Base-by-base conservation (phyloP, 2,888 invertebrate genomes). In the Chrysolina americana region DNA sequence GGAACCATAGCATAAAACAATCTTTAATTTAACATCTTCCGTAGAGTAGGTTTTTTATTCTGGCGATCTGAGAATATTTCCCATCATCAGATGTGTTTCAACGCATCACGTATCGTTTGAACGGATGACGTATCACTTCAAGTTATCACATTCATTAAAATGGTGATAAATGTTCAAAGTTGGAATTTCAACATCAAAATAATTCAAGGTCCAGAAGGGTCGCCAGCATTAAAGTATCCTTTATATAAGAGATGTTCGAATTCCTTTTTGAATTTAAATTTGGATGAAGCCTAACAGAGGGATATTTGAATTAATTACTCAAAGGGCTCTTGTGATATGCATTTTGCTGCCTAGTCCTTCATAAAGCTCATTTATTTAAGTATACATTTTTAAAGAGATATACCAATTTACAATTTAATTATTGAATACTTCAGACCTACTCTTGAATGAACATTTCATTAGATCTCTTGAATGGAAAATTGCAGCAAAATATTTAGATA, bases 231-330 rank as follows among this genome's bases (percentile, higher is more conserved):
- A 70, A 70, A 75, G 75, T 74, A 71, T 76, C 68, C 70, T 71
- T 71, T 73, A 70, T 73, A 71, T 71, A 73, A 65, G 66, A 74
- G 76, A 76, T 74, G 74, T 76, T 71, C 70, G 71, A 69, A 74
- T 74, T 76, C 76, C 76, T 76, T 71, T 76, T 74, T 76, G 76
- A 76, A 76, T 76, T 72, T 76, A 76, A 76, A 76, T 71, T 73
- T 68, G 71, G 71, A 50, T 44, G 53, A 36, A 68, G 15, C 48
- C 68, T 28, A 68, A 68, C 68, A 68, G 68, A 68, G 78, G 79
- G 79, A 76, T 80, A 77, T 80, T 74, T 75, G 70, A 75, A 76
- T 77, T 80, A 80, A 80, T 80, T 80, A 80, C 78, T 80, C 79
- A 80, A 80, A 80, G 79, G 36, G 73, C 74, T 73, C 70, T 73